phyloP scores from a whole-genome alignment of 2,888 invertebrate genomes.

The Idaea aversata region DNA sequence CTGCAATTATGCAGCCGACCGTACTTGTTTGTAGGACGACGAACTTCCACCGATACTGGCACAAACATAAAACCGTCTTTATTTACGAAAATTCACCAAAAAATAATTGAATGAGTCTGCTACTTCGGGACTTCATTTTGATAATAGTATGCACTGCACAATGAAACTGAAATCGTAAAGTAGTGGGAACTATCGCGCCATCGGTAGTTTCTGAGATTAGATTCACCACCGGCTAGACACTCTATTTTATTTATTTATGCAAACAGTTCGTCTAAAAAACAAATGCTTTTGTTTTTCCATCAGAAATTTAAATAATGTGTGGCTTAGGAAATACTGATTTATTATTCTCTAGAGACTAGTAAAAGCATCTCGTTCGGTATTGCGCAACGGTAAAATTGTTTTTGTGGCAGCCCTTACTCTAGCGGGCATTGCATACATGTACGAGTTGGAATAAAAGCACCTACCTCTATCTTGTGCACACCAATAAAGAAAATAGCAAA shows the following conservation, averaged over 20 bases:
- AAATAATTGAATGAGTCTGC: not conserved
- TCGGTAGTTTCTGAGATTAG: not conserved
- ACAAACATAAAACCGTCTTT: not conserved
- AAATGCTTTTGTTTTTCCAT: not conserved
- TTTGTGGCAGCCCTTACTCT: constrained; percentile 5
- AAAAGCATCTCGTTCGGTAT: not conserved
- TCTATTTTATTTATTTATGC: not conserved
- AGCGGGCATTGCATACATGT: constrained; percentile 1
- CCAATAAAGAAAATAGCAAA: constrained; percentile 18
- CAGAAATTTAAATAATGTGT: not conserved
- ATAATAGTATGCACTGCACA: not conserved
- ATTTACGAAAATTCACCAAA: not conserved
- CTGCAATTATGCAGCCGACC: too few relatives aligned
- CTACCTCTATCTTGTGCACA: constrained; percentile 3
- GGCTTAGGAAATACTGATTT: not conserved
- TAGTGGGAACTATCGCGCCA: not conserved
- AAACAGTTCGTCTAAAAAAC: not conserved
- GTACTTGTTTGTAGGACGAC: not conserved
- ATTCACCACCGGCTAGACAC: not conserved
- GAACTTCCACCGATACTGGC: not conserved
- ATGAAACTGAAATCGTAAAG: not conserved
- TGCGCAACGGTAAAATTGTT: constrained; percentile 3
- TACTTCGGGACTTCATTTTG: not conserved
- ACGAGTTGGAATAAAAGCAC: not conserved
- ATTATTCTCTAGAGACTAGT: not conserved